Percentiles rank a stretch among this genome's conserved stretches.
These are phyloP conservation scores for Coracopsis vasa DNA, from an alignment of 2,113 vertebrate species.

Conservation along the genomic window DNA sequence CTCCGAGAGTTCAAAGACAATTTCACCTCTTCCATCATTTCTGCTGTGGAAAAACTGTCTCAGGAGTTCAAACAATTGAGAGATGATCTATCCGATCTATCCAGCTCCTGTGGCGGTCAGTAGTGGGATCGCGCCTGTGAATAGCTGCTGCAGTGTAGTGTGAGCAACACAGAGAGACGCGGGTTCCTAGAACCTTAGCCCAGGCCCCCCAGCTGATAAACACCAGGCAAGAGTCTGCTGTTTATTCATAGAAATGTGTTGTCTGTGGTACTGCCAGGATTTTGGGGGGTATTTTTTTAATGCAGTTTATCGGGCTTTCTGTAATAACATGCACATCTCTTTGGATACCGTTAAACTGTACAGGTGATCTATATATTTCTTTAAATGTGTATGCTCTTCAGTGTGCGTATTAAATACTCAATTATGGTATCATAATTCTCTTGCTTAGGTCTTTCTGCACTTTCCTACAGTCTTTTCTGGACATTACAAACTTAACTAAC, in stretches of 20 bases:
- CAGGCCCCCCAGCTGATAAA: too few relatives aligned
- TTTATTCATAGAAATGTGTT: neutral
- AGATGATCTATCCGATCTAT: too few relatives aligned
- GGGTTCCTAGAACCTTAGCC: slow-evolving; percentile 42
- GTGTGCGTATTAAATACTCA: neutral
- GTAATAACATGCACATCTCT: neutral
- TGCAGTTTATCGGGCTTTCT: neutral
- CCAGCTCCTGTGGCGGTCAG: slow-evolving; percentile 77
- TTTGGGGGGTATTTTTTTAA: neutral
- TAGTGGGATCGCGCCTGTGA: slow-evolving; percentile 76
- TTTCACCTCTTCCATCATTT: too few relatives aligned
- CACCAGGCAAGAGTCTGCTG: neutral
- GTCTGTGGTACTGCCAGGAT: neutral
- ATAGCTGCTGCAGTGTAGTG: slow-evolving; percentile 79
- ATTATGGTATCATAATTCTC: neutral
- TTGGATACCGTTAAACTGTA: neutral
- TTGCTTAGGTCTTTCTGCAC: neutral
- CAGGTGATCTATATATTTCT: neutral
- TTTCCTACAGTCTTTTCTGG: neutral
- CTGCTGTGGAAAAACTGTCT: too few relatives aligned
- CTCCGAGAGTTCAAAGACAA: too few relatives aligned
- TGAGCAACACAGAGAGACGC: slow-evolving; percentile 79
- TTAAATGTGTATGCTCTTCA: neutral
- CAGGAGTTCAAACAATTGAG: too few relatives aligned
- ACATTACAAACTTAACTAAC: neutral